These are phyloP conservation scores for Poecilia gillii DNA, from an alignment of 2,797 vertebrate genomes.

Conservation along the genomic window DNA sequence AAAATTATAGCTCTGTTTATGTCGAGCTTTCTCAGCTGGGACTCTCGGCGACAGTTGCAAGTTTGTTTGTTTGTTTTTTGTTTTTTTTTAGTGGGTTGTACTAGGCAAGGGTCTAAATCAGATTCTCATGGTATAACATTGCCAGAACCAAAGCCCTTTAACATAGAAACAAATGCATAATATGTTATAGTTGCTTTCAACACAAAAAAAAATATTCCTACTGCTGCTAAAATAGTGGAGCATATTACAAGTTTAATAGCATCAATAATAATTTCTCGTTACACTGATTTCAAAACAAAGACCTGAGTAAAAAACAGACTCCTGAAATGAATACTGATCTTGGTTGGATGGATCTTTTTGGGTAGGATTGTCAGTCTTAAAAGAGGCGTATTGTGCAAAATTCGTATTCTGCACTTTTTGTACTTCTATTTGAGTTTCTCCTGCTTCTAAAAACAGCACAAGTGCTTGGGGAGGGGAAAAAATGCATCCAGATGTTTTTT, in stretches of 20 bases:
- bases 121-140: neutral
- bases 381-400: too few relatives aligned
- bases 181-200: neutral
- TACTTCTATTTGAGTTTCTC: too few relatives aligned
- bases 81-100: neutral
- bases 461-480: too few relatives aligned
- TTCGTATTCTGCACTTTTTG: too few relatives aligned
- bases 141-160: neutral
- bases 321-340: neutral
- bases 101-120: neutral
- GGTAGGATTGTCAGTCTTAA: neutral
- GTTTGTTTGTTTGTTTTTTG: neutral
- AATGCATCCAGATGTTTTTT: too few relatives aligned
- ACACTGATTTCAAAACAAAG: neutral
- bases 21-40: neutral
- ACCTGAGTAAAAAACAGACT: neutral
- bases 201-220: neutral
- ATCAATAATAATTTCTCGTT: neutral
- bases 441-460: too few relatives aligned
- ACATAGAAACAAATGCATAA: neutral
- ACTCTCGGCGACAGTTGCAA: conserved; percentile 9
- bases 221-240: neutral
- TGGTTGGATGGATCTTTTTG: neutral
- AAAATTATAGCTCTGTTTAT: conserved; percentile 34
- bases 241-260: neutral